phyloP scores from a whole-genome alignment of 2,888 invertebrate species.

The Matsumyia berberina region DNA sequence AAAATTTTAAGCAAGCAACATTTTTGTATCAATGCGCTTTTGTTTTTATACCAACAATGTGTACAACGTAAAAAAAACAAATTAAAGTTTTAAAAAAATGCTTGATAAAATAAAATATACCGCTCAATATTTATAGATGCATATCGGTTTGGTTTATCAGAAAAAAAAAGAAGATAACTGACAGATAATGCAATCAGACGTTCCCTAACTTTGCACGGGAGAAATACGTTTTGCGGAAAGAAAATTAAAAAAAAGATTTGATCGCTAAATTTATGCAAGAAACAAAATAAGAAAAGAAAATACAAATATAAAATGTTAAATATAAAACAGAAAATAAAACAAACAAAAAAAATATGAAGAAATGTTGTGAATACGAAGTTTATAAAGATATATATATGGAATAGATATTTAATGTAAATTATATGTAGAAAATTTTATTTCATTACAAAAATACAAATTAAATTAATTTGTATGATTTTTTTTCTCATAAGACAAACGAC shows the following conservation, averaged over 20 bases:
- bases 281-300: conserved; percentile 27
- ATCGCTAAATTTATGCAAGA: conserved; percentile 51
- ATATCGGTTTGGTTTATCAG: conserved; percentile 58
- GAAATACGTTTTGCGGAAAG: neutral
- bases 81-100: conserved; percentile 12
- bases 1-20: conserved; percentile 8
- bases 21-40: conserved; percentile 47
- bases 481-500: conserved; percentile 46
- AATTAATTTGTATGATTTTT: conserved; percentile 43
- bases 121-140: conserved; percentile 65
- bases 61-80: conserved; percentile 50
- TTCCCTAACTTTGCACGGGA: conserved; percentile 7
- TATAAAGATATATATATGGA: conserved; percentile 74
- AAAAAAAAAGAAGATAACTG: conserved; percentile 1
- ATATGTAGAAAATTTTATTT: conserved; percentile 73
- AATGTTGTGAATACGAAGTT: conserved; percentile 74
- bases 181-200: conserved; percentile 31
- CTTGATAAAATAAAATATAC: conserved; percentile 30
- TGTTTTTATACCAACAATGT: conserved; percentile 68
- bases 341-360: conserved; percentile 58
- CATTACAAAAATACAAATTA: conserved; percentile 57
- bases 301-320: conserved; percentile 66
- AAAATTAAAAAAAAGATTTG: conserved; percentile 48
- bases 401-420: conserved; percentile 76
- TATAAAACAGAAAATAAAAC: conserved; percentile 39